These are phyloP conservation scores for Myotis yumanensis DNA, from an alignment of 2,113 vertebrate genomes.

Conservation along the genomic window DNA sequence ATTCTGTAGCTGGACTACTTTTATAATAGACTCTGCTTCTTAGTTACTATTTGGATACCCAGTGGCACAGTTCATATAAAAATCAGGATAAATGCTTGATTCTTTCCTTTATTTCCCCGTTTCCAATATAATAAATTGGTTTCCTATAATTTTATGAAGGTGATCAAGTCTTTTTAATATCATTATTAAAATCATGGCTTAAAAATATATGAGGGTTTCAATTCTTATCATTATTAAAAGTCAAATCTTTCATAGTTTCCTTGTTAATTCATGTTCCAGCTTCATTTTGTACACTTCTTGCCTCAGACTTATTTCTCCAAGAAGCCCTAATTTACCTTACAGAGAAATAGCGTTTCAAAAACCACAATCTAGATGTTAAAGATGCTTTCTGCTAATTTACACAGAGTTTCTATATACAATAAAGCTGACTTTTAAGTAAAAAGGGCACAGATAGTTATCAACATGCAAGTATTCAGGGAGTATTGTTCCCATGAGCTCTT, in stretches of 20 bases:
- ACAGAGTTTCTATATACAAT: neutral
- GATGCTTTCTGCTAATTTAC: neutral
- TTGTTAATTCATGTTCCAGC: neutral
- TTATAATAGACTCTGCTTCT: neutral
- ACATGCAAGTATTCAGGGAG: neutral
- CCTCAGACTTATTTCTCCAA: neutral
- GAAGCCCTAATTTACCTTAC: neutral
- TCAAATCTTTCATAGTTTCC: neutral
- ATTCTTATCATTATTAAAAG: neutral
- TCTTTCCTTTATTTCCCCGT: neutral
- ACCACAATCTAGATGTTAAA: neutral
- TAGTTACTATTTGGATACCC: neutral
- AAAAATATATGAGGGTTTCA: neutral
- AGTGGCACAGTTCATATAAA: neutral
- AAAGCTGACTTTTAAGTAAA: neutral
- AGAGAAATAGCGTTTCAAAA: constrained; percentile 12
- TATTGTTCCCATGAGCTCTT: neutral
- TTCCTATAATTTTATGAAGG: neutral
- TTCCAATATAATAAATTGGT: neutral
- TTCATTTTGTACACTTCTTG: neutral
- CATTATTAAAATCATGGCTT: constrained; percentile 2
- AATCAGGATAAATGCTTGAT: neutral
- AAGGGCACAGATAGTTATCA: neutral
- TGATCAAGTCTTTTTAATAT: neutral
- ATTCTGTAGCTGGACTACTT: neutral